These are phyloP conservation scores for Cyphomyrus plagiostoma DNA, from an alignment of 2,113 vertebrate genomes.

Conservation along the genomic window DNA sequence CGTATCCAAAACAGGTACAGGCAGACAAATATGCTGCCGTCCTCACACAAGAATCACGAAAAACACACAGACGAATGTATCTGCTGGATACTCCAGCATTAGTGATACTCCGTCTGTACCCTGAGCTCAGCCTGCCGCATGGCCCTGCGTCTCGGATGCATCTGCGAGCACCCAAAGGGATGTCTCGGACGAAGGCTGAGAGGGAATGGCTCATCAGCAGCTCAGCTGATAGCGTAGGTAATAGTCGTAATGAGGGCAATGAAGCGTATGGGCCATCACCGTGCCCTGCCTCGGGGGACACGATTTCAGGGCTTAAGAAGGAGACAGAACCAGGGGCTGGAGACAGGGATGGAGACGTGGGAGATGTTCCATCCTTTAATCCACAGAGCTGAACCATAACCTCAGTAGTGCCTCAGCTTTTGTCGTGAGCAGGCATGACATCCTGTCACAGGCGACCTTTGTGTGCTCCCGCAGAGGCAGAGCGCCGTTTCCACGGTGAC, in stretches of 20 bases:
- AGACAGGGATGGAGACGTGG: background rate
- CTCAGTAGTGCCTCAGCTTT: background rate
- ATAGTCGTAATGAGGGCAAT: background rate
- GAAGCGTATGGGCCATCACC: background rate
- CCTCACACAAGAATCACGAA: background rate
- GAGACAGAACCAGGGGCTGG: background rate
- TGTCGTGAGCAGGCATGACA: background rate
- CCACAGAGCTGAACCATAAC: background rate
- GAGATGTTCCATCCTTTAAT: background rate
- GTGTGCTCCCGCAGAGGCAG: background rate
- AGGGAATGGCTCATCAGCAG: background rate
- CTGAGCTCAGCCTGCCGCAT: background rate
- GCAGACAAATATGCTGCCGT: background rate
- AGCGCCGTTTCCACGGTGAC: constrained; percentile 12
- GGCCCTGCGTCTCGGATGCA: background rate
- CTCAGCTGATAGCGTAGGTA: background rate
- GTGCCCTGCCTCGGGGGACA: background rate
- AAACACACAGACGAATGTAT: background rate
- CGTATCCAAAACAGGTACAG: background rate
- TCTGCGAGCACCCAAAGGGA: background rate
- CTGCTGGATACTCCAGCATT: background rate
- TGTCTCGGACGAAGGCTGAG: background rate
- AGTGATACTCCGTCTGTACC: background rate
- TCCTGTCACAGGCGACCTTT: constrained; percentile 12
- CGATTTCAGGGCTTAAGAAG: background rate